A percentile compares a stretch with the other conserved stretches of the same genome.
phyloP scores from a whole-genome alignment of 2,888 invertebrate genomes.

The Pomacea canaliculata region DNA sequence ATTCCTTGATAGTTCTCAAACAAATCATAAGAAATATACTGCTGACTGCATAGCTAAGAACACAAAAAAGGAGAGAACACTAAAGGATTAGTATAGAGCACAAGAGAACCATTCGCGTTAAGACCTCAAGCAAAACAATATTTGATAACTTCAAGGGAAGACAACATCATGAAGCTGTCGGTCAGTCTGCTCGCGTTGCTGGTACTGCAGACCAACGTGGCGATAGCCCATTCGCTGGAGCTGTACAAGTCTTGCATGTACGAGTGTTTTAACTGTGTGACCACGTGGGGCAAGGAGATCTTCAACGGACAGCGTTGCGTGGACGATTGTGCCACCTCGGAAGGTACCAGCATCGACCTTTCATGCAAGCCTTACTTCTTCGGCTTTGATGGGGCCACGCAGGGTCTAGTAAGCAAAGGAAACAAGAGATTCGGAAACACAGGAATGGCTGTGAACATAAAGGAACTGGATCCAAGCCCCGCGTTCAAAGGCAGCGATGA shows the following conservation, averaged over 20 bases:
- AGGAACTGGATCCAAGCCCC: not conserved
- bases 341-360: constrained; percentile 43
- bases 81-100: no score
- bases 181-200: not conserved
- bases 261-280: constrained; percentile 49
- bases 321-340: constrained; percentile 43
- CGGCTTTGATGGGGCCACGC: no score
- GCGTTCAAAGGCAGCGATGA: not conserved
- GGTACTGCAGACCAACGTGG: constrained; percentile 13
- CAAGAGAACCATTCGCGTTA: no score
- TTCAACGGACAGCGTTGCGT: constrained; percentile 51
- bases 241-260: constrained; percentile 45
- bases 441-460: not conserved
- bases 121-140: no score
- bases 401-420: no score
- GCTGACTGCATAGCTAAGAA: no score
- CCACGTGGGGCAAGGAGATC: constrained; percentile 45
- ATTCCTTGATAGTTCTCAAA: no score
- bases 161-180: not conserved
- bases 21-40: no score
- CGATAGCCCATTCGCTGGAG: constrained; percentile 17
- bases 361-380: constrained; percentile 33
- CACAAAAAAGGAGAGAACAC: no score
- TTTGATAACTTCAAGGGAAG: not conserved
- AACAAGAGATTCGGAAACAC: not conserved